These are phyloP conservation scores for Alexandromys fortis DNA, from an alignment of 2,113 vertebrate species.

Conservation along the genomic window DNA sequence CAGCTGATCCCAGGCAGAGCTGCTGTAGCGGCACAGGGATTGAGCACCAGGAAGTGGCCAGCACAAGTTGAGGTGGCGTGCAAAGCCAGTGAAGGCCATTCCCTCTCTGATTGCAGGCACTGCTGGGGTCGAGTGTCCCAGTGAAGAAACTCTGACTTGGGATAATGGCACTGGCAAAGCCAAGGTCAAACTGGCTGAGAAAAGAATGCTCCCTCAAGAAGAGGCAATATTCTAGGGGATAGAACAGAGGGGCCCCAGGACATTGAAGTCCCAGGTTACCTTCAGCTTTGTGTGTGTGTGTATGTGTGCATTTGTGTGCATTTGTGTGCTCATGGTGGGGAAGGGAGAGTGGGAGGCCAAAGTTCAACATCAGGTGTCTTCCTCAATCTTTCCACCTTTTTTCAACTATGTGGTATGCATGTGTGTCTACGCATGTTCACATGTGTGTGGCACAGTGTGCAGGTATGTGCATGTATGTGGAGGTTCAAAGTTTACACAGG, in stretches of 20 bases:
- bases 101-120: not conserved
- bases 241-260: not conserved
- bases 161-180: not conserved
- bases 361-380: not conserved
- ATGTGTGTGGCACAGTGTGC: not conserved
- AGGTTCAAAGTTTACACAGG: not conserved
- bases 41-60: not conserved
- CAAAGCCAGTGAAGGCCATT: not conserved
- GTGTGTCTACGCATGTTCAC: not conserved
- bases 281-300: not conserved
- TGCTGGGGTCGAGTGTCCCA: not conserved
- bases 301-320: not conserved
- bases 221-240: not conserved
- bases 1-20: not conserved
- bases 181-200: not conserved
- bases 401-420: not conserved
- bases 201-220: not conserved
- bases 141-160: not conserved
- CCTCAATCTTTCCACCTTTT: not conserved
- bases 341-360: not conserved
- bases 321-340: not conserved
- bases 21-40: fast-evolving
- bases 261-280: not conserved
- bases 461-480: not conserved
- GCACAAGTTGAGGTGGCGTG: not conserved